Conservation (phyloP, 2,797 vertebrate genomes). For the Peromyscus eremicus region DNA sequence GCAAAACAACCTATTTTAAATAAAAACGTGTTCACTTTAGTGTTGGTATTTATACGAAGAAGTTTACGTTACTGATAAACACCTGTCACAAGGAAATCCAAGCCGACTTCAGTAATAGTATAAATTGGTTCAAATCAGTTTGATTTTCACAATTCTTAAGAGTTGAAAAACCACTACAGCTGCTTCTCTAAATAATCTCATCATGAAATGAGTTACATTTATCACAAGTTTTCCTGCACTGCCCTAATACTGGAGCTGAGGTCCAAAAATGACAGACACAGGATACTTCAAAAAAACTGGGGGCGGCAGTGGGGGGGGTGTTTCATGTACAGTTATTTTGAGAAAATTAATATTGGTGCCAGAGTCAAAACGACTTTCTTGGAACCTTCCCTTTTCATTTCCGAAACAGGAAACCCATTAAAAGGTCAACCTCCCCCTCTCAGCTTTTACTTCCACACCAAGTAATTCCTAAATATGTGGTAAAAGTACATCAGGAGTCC, state of each 20-base stretch:
- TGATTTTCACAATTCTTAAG: slow-evolving; percentile 48
- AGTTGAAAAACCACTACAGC: background rate
- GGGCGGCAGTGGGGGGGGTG: accelerated
- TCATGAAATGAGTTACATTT: slow-evolving; percentile 49
- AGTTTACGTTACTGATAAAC: slow-evolving; percentile 34
- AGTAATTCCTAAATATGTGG: slow-evolving; percentile 69
- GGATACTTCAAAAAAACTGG: background rate
- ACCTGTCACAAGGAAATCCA: slow-evolving; percentile 38
- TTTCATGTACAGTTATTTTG: slow-evolving; percentile 24
- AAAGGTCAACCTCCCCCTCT: slow-evolving; percentile 57
- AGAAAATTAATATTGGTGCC: background rate
- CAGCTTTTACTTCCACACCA: slow-evolving; percentile 53
- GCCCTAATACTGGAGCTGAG: background rate
- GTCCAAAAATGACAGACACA: slow-evolving; percentile 50
- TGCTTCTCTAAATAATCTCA: slow-evolving; percentile 31
- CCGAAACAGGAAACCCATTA: slow-evolving; percentile 36
- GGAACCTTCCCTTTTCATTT: slow-evolving; percentile 63
- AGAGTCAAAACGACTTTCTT: slow-evolving; percentile 71
- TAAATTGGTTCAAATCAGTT: slow-evolving; percentile 30
- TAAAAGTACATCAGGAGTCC: slow-evolving; percentile 38
- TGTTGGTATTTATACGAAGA: slow-evolving; percentile 29
- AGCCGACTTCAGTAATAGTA: slow-evolving; percentile 43
- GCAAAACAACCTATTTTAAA: slow-evolving; percentile 56
- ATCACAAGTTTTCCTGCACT: slow-evolving; percentile 35
- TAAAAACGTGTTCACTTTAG: background rate